Evolutionary conservation across 1,140 invertebrate genomes (phyloP).

Genomic region (Wasmannia auropunctata): DNA sequence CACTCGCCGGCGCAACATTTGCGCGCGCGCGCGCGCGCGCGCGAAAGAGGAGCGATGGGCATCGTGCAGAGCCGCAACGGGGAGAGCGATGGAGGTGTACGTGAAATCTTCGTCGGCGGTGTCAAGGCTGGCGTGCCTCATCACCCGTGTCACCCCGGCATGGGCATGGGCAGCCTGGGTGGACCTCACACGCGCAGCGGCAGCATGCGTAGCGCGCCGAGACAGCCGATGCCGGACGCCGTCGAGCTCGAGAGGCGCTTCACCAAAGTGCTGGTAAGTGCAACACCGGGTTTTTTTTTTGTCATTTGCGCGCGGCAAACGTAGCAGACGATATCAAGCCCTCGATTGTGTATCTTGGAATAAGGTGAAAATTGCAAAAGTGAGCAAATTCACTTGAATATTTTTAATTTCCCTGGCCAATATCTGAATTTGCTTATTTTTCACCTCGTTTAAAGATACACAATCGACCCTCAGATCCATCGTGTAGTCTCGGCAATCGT

Average conservation of each 20-base stretch:
- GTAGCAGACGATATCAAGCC: neutral
- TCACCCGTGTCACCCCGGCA: constrained; percentile 76
- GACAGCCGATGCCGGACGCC: constrained; percentile 95
- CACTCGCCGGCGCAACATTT: neutral
- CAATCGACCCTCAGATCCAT: no score
- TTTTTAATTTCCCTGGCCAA: no score
- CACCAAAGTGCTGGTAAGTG: constrained; percentile 97
- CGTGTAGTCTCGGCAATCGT: no score
- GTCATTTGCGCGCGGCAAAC: neutral
- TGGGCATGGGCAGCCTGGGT: constrained; percentile 77
- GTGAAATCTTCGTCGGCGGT: constrained; percentile 75
- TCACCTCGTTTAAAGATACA: no score
- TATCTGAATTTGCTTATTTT: no score
- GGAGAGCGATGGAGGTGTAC: constrained; percentile 75
- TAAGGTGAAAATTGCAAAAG: no score
- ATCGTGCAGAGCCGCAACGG: constrained; percentile 79
- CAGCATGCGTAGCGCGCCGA: constrained; percentile 90
- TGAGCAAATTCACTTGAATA: no score
- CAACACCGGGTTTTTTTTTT: neutral
- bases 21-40: neutral
- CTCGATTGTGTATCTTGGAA: no score
- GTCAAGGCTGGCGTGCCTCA: constrained; percentile 76
- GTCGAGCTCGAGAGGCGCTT: constrained; percentile 95
- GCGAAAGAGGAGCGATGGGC: constrained; percentile 75
- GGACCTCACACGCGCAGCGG: constrained; percentile 88